phyloP scores from a whole-genome alignment of 2,797 vertebrate genomes.

The Lutjanus campechanus region DNA sequence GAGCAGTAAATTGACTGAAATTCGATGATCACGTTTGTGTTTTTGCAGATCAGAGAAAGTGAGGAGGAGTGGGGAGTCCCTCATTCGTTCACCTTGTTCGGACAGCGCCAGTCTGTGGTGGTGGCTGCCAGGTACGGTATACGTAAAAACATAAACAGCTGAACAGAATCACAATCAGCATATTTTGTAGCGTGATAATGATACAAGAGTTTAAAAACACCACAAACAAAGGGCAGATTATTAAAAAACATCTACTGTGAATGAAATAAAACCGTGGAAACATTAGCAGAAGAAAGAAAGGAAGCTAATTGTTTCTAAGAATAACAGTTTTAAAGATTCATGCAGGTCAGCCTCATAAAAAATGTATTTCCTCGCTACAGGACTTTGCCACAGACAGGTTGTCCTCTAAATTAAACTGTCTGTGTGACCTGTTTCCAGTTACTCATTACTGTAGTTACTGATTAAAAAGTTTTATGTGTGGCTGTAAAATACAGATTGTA shows the following conservation, averaged over 20 bases:
- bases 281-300: conserved; percentile 3
- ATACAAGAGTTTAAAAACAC: too few species aligned
- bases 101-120: conserved; percentile 93
- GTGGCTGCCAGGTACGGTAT: conserved; percentile 92
- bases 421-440: conserved; percentile 28
- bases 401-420: conserved; percentile 11
- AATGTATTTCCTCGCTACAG: conserved; percentile 3
- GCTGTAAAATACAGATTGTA: neutral
- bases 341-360: conserved; percentile 39
- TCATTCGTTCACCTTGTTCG: conserved; percentile 93
- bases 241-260: neutral
- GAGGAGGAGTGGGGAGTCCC: conserved; percentile 97
- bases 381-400: neutral
- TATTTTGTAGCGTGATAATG: too few species aligned
- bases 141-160: neutral
- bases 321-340: conserved; percentile 47
- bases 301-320: conserved; percentile 14
- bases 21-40: neutral
- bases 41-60: conserved; percentile 91
- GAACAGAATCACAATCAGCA: neutral
- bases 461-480: conserved; percentile 13
- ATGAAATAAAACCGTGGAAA: neutral
- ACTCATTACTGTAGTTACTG: neutral
- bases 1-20: too few species aligned
- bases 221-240: neutral